Conservation (phyloP, 2,888 invertebrate species). For the Trisateles emortualis region DNA sequence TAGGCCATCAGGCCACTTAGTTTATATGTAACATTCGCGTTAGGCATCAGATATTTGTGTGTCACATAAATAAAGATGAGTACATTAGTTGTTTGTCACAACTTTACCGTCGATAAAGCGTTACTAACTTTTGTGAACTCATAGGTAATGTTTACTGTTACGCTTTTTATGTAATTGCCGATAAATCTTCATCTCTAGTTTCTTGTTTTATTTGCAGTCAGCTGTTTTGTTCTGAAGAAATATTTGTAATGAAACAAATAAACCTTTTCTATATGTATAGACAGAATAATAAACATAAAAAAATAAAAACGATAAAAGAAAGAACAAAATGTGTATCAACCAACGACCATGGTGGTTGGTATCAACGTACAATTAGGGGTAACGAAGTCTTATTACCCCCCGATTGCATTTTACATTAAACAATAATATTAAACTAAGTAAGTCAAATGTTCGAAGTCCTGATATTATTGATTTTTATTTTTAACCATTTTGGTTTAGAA, state of each 20-base stretch:
- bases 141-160: conserved; percentile 37
- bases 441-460: too few relatives aligned
- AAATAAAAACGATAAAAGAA: too few relatives aligned
- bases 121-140: conserved; percentile 20
- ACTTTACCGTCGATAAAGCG: conserved; percentile 33
- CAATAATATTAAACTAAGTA: too few relatives aligned
- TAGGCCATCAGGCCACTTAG: too few relatives aligned
- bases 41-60: not conserved
- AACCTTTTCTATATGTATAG: conserved; percentile 1
- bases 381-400: too few relatives aligned
- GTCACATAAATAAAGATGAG: conserved; percentile 13
- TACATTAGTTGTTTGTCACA: conserved; percentile 29
- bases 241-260: conserved; percentile 6
- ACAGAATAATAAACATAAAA: not conserved
- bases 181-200: conserved; percentile 45
- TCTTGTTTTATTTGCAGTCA: conserved; percentile 35
- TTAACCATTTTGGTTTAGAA: too few relatives aligned
- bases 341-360: too few relatives aligned
- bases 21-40: not conserved
- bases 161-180: conserved; percentile 46
- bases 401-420: too few relatives aligned
- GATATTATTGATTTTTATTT: too few relatives aligned
- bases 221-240: conserved; percentile 37
- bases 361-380: too few relatives aligned
- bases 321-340: too few relatives aligned